Evolutionary conservation across 2,888 invertebrate species (phyloP).

Genomic region (Galerucella nymphaeae): DNA sequence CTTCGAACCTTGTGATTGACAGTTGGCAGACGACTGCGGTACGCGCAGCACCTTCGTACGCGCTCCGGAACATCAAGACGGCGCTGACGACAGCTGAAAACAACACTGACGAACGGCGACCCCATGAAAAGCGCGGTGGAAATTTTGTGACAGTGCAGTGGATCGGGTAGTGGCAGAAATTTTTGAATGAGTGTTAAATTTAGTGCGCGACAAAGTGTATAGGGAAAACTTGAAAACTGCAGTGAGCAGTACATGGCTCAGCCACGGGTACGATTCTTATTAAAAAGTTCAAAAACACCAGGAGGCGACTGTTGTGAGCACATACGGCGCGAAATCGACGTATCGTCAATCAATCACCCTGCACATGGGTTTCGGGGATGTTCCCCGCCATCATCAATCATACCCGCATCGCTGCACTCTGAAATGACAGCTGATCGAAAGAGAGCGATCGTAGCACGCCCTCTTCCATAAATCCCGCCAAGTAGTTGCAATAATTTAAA

Average conservation of each 20-base stretch:
- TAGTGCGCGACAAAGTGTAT: conserved; percentile 49
- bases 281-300: conserved; percentile 49
- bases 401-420: conserved; percentile 52
- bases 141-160: conserved; percentile 55
- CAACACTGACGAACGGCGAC: conserved; percentile 48
- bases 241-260: conserved; percentile 86
- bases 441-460: conserved; percentile 22
- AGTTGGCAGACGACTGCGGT: conserved; percentile 76
- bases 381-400: conserved; percentile 52
- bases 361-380: conserved; percentile 45
- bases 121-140: conserved; percentile 51
- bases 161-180: conserved; percentile 41
- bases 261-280: conserved; percentile 80
- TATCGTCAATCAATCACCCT: conserved; percentile 53
- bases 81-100: conserved; percentile 49
- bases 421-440: conserved; percentile 28
- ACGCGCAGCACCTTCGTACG: conserved; percentile 71
- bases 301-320: conserved; percentile 40
- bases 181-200: conserved; percentile 38
- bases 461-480: conserved; percentile 21
- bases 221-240: conserved; percentile 62
- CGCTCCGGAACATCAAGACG: conserved; percentile 59
- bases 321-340: conserved; percentile 46
- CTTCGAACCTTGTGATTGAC: conserved; percentile 71
- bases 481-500: conserved; percentile 20